These are phyloP conservation scores for Pteropus alecto DNA, from an alignment of 2,113 vertebrate species.

Conservation along the genomic window DNA sequence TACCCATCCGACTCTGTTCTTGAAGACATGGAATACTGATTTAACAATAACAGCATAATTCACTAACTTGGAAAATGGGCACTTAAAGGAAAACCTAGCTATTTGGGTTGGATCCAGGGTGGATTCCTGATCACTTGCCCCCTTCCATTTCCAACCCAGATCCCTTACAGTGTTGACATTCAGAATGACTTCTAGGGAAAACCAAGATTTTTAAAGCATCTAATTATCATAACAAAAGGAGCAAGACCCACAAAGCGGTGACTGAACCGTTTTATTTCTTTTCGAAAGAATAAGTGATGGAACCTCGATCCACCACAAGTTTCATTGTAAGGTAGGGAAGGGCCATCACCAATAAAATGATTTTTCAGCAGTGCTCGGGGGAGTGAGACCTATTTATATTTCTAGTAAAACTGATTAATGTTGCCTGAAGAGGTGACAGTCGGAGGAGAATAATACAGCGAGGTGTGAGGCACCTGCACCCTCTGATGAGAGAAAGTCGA, in stretches of 20 bases:
- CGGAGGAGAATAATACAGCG: neutral
- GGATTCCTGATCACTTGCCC: neutral
- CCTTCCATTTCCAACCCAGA: neutral
- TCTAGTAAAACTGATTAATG: neutral
- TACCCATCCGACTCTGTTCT: neutral
- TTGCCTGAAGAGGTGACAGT: neutral
- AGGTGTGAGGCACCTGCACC: no score
- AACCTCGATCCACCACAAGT: neutral
- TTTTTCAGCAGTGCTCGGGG: neutral
- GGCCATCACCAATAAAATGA: neutral
- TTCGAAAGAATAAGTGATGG: neutral
- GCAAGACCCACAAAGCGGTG: neutral
- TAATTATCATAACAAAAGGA: neutral
- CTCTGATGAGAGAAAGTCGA: neutral
- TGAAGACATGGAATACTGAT: neutral
- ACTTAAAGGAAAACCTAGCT: neutral
- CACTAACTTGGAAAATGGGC: neutral
- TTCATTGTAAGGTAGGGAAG: neutral
- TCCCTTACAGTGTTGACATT: no score
- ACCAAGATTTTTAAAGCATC: neutral
- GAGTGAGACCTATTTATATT: neutral
- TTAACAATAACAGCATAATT: neutral
- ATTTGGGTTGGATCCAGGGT: neutral
- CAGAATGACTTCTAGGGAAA: neutral
- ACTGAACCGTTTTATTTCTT: neutral